Conservation (phyloP, 2,113 vertebrate species). For the Oncorhynchus tshawytscha region DNA sequence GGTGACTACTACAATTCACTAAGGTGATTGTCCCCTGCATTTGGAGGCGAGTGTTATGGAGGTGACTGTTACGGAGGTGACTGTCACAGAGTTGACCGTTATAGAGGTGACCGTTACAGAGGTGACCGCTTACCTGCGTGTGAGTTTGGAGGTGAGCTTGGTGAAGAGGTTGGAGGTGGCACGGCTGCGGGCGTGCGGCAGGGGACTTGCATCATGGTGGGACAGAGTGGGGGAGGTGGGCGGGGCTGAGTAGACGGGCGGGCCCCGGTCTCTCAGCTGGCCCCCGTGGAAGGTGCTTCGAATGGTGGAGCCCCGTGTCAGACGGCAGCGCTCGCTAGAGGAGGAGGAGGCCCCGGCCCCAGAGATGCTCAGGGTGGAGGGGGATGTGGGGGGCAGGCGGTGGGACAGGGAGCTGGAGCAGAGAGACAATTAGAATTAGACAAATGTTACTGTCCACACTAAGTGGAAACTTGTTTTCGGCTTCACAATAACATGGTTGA, state of each 20-base stretch:
- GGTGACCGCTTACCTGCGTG: slow-evolving; percentile 79
- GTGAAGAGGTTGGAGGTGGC: slow-evolving; percentile 93
- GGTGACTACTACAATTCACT: not conserved
- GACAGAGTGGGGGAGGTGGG: slow-evolving; percentile 87
- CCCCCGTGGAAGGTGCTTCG: slow-evolving; percentile 94
- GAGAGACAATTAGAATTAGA: too few relatives aligned
- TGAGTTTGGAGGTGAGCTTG: slow-evolving; percentile 95
- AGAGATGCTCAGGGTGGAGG: slow-evolving; percentile 84
- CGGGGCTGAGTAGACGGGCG: slow-evolving; percentile 80
- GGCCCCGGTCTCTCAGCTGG: slow-evolving; percentile 85
- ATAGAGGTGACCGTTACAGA: not conserved
- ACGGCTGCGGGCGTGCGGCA: slow-evolving; percentile 82
- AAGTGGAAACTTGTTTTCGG: too few relatives aligned
- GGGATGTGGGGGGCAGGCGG: slow-evolving; percentile 78
- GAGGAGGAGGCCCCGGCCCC: slow-evolving; percentile 74
- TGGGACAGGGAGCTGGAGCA: slow-evolving; percentile 76
- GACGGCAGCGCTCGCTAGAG: slow-evolving; percentile 82
- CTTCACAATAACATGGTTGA: too few relatives aligned
- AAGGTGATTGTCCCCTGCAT: not conserved
- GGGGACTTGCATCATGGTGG: slow-evolving; percentile 78
- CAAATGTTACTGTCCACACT: too few relatives aligned
- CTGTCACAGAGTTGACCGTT: not conserved
- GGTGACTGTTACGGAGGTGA: not conserved
- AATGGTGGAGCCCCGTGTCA: slow-evolving; percentile 85
- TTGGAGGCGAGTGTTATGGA: not conserved